Percentiles rank a stretch among this genome's conserved stretches.
Conservation (phyloP, 2,888 invertebrate species). For the Molorchus minor region DNA sequence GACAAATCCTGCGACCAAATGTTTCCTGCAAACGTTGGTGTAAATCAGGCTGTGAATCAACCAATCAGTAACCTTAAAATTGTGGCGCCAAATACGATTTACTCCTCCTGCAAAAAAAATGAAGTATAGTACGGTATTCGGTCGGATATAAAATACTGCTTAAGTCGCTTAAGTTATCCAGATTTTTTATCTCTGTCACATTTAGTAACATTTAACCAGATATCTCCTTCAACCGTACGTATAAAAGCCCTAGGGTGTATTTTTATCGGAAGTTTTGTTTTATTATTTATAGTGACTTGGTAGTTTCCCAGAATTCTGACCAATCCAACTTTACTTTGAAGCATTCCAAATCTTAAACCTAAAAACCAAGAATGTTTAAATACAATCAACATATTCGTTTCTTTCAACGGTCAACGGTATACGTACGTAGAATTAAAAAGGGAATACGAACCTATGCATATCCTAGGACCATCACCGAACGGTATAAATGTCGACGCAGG, state of each 20-base stretch:
- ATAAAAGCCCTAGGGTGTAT: neutral
- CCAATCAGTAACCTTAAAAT: too few relatives aligned
- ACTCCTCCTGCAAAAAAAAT: too few relatives aligned
- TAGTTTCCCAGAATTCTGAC: constrained; percentile 41
- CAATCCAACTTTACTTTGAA: constrained; percentile 50
- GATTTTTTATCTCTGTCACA: too few relatives aligned
- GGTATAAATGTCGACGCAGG: constrained; percentile 31
- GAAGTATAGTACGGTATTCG: too few relatives aligned
- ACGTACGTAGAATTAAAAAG: neutral
- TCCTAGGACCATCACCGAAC: constrained; percentile 40
- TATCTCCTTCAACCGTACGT: neutral
- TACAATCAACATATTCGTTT: neutral
- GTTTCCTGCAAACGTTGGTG: too few relatives aligned
- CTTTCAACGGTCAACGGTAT: neutral
- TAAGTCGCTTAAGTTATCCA: too few relatives aligned
- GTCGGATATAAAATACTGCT: too few relatives aligned
- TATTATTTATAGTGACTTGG: constrained; percentile 37
- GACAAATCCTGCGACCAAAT: too few relatives aligned
- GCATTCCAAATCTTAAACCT: constrained; percentile 49
- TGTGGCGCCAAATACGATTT: too few relatives aligned
- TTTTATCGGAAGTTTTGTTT: constrained; percentile 36
- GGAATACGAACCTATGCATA: constrained; percentile 41
- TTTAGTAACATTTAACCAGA: constrained; percentile 13
- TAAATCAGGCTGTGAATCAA: too few relatives aligned
- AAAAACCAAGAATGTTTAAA: constrained; percentile 15